Evolutionary conservation across 64 coral and sea anemone genomes (phyloP).

Genomic region (Astreopora myriophthalma): DNA sequence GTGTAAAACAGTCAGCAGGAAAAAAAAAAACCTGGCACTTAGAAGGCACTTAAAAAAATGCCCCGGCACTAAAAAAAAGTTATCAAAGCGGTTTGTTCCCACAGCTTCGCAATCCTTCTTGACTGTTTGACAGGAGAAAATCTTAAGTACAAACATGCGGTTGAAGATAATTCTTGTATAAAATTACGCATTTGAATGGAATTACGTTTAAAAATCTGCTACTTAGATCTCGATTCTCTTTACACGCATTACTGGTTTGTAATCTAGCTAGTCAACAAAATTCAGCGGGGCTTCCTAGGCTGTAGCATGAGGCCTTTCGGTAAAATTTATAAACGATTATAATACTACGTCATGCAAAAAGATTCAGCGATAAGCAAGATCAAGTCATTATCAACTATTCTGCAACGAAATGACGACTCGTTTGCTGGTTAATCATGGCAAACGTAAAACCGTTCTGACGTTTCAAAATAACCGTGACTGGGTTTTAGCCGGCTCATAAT

Average conservation of each 20-base stretch:
- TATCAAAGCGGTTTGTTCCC: neutral
- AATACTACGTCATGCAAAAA: neutral
- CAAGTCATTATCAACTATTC: neutral
- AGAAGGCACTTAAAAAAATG: neutral
- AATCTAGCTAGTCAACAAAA: constrained; percentile 57
- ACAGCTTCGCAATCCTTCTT: neutral
- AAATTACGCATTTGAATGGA: constrained; percentile 42
- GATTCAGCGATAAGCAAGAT: neutral
- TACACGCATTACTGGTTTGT: constrained; percentile 18
- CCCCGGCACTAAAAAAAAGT: neutral
- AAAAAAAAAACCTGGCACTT: neutral
- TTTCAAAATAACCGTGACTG: neutral
- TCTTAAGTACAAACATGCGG: constrained; percentile 20
- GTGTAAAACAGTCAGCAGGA: constrained; percentile 12
- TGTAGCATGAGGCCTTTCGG: neutral
- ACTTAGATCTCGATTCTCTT: neutral
- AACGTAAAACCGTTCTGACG: neutral
- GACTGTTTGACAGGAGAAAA: constrained; percentile 23
- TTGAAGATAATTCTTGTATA: constrained; percentile 35
- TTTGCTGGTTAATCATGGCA: neutral
- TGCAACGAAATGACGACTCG: constrained; percentile 1
- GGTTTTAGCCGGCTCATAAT: neutral
- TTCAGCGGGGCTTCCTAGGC: constrained; percentile 21
- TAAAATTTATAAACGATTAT: neutral
- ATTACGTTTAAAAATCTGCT: constrained; percentile 34